Conservation (phyloP, 2,113 vertebrate genomes). For the Dipodomys merriami region DNA sequence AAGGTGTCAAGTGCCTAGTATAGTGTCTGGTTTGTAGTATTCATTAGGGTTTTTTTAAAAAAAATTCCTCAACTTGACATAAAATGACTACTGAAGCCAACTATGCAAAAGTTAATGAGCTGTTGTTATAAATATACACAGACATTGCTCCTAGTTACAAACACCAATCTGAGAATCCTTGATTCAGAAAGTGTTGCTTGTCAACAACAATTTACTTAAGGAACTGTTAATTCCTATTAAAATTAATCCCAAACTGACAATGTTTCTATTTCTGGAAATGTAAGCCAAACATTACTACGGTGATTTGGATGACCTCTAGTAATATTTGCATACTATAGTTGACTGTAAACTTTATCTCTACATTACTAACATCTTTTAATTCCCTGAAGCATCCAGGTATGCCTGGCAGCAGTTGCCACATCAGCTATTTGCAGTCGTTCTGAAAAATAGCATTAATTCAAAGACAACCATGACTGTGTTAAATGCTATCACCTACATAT, state of each 20-base stretch:
- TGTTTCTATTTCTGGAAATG: conserved; percentile 66
- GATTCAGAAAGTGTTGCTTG: conserved; percentile 58
- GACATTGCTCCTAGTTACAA: conserved; percentile 51
- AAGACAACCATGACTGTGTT: neutral
- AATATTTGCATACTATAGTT: conserved; percentile 18
- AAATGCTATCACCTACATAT: neutral
- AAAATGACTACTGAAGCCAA: conserved; percentile 65
- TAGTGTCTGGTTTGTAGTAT: neutral
- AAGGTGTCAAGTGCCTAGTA: neutral
- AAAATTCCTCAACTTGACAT: neutral
- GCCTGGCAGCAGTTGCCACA: neutral
- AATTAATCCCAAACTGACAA: conserved; percentile 66
- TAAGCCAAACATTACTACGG: neutral
- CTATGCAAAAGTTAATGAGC: conserved; percentile 55
- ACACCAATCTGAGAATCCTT: conserved; percentile 51
- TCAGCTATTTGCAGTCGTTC: conserved; percentile 20
- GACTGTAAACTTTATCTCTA: neutral
- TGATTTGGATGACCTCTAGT: neutral
- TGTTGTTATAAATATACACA: conserved; percentile 54
- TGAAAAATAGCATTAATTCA: neutral
- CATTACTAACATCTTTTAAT: neutral
- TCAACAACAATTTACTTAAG: conserved; percentile 64
- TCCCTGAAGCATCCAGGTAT: neutral
- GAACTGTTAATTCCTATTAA: conserved; percentile 66
- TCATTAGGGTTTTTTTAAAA: neutral